These are phyloP conservation scores for Agapostemon virescens DNA, from an alignment of 2,888 invertebrate genomes.

Conservation along the genomic window DNA sequence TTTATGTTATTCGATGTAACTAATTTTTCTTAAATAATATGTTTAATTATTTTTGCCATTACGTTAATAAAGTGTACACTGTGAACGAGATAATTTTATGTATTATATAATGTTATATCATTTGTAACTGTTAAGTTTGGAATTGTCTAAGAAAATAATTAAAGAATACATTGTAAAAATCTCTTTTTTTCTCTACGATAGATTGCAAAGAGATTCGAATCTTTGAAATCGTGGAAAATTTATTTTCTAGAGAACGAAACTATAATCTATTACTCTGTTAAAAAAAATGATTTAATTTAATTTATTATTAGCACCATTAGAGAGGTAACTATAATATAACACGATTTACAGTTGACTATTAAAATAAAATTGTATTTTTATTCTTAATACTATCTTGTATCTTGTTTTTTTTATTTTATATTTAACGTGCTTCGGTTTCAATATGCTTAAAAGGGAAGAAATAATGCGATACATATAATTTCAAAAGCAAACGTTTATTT, in stretches of 20 bases:
- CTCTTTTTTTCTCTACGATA: neutral
- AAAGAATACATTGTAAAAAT: constrained; percentile 25
- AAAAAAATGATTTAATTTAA: constrained; percentile 2
- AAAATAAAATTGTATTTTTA: constrained; percentile 38
- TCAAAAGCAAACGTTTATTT: constrained; percentile 2
- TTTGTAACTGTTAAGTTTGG: constrained; percentile 45
- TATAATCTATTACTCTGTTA: neutral
- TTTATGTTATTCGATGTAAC: constrained; percentile 47
- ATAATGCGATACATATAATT: constrained; percentile 11
- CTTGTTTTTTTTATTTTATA: neutral
- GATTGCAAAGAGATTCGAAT: neutral
- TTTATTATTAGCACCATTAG: neutral
- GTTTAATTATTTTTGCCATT: constrained; percentile 44
- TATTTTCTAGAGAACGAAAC: neutral
- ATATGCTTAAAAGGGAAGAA: neutral
- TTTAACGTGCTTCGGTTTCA: constrained; percentile 23
- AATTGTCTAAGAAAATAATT: constrained; percentile 37
- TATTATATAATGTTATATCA: constrained; percentile 42
- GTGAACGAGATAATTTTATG: constrained; percentile 44
- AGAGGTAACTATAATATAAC: constrained; percentile 25
- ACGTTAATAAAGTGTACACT: constrained; percentile 55
- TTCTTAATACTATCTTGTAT: constrained; percentile 25
- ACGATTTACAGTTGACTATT: constrained; percentile 19
- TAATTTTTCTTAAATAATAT: constrained; percentile 37
- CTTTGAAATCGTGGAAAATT: neutral